Percentiles rank a stretch among this genome's conserved stretches.
Evolutionary conservation across 1,140 invertebrate genomes (phyloP).

Genomic region (Ostrea denselamellosa): DNA sequence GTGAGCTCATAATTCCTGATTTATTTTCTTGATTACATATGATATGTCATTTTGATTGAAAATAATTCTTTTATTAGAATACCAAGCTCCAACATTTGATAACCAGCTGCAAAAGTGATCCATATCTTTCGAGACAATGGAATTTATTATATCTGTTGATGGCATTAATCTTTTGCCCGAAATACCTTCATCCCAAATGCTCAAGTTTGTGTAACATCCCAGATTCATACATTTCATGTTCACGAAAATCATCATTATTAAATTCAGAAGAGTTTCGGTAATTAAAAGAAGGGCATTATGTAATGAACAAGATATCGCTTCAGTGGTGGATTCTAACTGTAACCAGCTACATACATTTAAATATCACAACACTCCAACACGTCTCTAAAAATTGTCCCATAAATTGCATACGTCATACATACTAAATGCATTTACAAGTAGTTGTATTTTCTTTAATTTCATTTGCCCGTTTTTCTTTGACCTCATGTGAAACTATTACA

Average conservation of each 20-base stretch:
- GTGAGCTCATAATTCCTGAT: conserved; percentile 29
- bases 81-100: conserved; percentile 36
- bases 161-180: conserved; percentile 20
- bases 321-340: no score
- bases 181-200: background rate
- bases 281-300: no score
- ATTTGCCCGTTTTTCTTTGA: background rate
- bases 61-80: conserved; percentile 43
- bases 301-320: no score
- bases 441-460: background rate
- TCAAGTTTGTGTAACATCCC: background rate
- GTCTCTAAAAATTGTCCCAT: no score
- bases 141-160: conserved; percentile 27
- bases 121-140: conserved; percentile 37
- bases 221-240: background rate
- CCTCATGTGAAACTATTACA: background rate
- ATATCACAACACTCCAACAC: no score
- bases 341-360: no score
- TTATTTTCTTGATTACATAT: background rate
- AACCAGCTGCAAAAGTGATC: conserved; percentile 41
- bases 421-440: background rate
- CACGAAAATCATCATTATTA: background rate
- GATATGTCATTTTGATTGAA: conserved; percentile 41
- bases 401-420: no score
- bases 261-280: background rate